Evolutionary conservation across 2,888 invertebrate species (phyloP).

Genomic region (Acheta domesticus): DNA sequence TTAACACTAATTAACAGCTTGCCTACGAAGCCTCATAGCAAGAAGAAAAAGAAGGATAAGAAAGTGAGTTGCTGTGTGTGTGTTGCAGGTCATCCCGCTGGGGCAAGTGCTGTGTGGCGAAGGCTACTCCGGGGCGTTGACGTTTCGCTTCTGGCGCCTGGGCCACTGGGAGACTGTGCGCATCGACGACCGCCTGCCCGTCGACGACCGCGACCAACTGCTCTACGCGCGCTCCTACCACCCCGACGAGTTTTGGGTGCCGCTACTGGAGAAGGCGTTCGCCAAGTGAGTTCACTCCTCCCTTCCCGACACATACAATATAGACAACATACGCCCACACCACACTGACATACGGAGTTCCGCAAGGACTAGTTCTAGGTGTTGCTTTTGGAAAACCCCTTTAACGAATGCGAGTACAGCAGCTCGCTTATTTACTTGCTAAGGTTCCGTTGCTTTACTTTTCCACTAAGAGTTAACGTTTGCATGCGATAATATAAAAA

Average conservation of each 20-base stretch:
- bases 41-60: too few relatives aligned
- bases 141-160: conserved; percentile 56
- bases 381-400: conserved; percentile 62
- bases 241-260: conserved; percentile 58
- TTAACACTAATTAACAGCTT: too few relatives aligned
- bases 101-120: conserved; percentile 42
- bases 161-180: conserved; percentile 59
- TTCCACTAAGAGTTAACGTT: too few relatives aligned
- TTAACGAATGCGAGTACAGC: conserved; percentile 54
- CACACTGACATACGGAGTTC: too few relatives aligned
- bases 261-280: conserved; percentile 63
- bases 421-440: too few relatives aligned
- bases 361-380: conserved; percentile 56
- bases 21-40: too few relatives aligned
- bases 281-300: conserved; percentile 52
- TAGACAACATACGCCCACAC: too few relatives aligned
- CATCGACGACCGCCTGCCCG: conserved; percentile 51
- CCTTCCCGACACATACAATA: too few relatives aligned
- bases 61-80: not conserved
- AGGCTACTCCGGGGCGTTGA: conserved; percentile 51
- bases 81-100: conserved; percentile 53
- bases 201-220: conserved; percentile 53
- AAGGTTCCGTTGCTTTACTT: too few relatives aligned
- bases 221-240: conserved; percentile 55
- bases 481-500: too few relatives aligned